Base-by-base conservation (phyloP, 2,797 vertebrate genomes). In the Acrossocheilus fasciatus region DNA sequence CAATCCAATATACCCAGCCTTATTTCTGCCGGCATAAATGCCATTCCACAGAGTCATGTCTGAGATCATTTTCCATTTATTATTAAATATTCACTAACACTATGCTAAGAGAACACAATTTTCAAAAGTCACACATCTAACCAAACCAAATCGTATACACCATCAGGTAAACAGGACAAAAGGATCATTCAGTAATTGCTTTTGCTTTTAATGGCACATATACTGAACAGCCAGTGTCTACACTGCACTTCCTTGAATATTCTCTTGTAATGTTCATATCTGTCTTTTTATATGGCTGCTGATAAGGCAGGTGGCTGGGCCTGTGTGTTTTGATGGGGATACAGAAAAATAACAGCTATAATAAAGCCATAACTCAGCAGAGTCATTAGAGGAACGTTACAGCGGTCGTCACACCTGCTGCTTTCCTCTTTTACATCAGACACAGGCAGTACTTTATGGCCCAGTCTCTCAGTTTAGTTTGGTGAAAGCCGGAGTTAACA, bases 341-440 rank as follows among this genome's bases (percentile, higher is more conserved):
- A 73, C 52, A 74, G 54, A 30, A 74, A 85, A 85, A 73, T 81
- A 93, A 94, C 92, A 72, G 39, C 88, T 91, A 94, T 91, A 94
- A 96, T 96, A 95, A 96, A 96, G 92, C 94, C 92, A 94, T 96
- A 96, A 96, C 92, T 87, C 88, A 90, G 91, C 90, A 90, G 88
- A 78, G 90, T 91, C 93, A 93, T 93, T 92, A 90, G 90, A 90
- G 91, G 91, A 91, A 94, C 91, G 91, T 94, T 93, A 93, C 90
- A 90, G 89, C 82, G 86, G 91, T 91, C 90, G 92, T 91, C 95
- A 80, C 90, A 96, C 95, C 95, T 96, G 95, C 93, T 94, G 91
- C 83, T 89, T 82, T 84, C 18, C 89, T 86, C 88, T 92, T 95
- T 95, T 94, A 94, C 92, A 94, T 92, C 93, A 94, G 93, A 93